Evolutionary conservation across 2,113 vertebrate genomes (phyloP), one percentile per base, ranked within the genome.

Genomic region (Phalacrocorax brasilianus): DNA sequence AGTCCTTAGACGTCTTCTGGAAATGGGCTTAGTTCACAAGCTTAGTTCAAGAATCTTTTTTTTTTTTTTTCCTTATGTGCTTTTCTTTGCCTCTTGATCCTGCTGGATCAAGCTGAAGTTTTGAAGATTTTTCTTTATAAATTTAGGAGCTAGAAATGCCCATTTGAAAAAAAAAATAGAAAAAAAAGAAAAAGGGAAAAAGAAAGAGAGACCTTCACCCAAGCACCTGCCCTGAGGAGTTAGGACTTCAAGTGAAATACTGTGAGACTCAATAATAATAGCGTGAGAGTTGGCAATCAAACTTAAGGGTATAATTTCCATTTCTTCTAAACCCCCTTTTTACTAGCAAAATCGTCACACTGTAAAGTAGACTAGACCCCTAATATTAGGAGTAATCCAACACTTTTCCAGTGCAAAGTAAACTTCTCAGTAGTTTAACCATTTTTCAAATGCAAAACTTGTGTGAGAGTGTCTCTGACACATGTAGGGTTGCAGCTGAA

Each of bases 291-390:
- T 84, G 79, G 33, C 72, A 96, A 55, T 79, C 18, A 61, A 84
- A 44, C 52, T 63, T 68, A 56, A 93, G 52, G 42, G 35, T 88
- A 23, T 89, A 93, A 96, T 93, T 96, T 93, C 83, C 68, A 72
- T 81, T 91, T 91, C 61, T 74, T 88, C 56, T 72, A 93, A 94
- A 71, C 21, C 27, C 16, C 19, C 14, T 72, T 88, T 91, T 91
- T 80, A 71, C 79, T 84, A 86, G 42, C 19, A 58, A 94, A 82
- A 33, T 93, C 53, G 40, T 85, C 81, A 94, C 38, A 62, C 42
- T 83, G 24, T 91, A 89, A 95, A 91, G 63, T 81, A 78, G 50
- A 80, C 81, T 79, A 78, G 82, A 63, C 30, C 35, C 23, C n/a
- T 89, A 81, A 81, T 75, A 65, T 65, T 61, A 81, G 45, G 32